A percentile compares a stretch with the other conserved stretches of the same genome.
These are phyloP conservation scores for Nomia melanderi DNA, from an alignment of 1,140 invertebrate species.

Conservation along the genomic window DNA sequence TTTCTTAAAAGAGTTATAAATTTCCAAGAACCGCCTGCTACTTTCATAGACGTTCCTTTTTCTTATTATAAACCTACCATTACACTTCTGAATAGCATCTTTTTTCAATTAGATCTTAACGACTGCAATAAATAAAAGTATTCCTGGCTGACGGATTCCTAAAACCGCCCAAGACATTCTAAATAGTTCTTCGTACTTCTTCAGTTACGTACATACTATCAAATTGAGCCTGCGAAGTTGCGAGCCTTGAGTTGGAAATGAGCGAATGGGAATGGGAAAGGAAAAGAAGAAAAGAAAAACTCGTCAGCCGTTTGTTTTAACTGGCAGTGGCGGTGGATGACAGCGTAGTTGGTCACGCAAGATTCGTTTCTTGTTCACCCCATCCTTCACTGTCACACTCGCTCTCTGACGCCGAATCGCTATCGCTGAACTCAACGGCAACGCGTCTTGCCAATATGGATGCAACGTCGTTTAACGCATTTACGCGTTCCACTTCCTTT, in stretches of 20 bases:
- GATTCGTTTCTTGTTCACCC: conserved; percentile 85
- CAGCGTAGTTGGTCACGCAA: conserved; percentile 80
- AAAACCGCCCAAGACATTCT: conserved; percentile 16
- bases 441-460: conserved; percentile 96
- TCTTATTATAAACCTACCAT: conserved; percentile 6
- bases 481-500: conserved; percentile 88
- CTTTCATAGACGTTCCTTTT: background rate
- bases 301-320: conserved; percentile 60
- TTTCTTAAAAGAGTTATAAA: conserved; percentile 10
- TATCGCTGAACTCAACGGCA: conserved; percentile 96
- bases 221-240: conserved; percentile 5
- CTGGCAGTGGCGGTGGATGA: conserved; percentile 71
- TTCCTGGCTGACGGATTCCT: conserved; percentile 38
- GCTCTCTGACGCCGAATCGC: conserved; percentile 90
- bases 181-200: background rate
- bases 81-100: background rate
- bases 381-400: conserved; percentile 88
- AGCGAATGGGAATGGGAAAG: conserved; percentile 9
- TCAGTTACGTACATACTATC: conserved; percentile 3
- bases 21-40: background rate
- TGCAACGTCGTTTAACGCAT: conserved; percentile 94
- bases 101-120: conserved; percentile 4
- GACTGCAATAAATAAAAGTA: conserved; percentile 29
- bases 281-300: conserved; percentile 11
- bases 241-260: conserved; percentile 6